Evolutionary conservation across 2,797 vertebrate species (phyloP).

Genomic region (Austrolebias charrua): DNA sequence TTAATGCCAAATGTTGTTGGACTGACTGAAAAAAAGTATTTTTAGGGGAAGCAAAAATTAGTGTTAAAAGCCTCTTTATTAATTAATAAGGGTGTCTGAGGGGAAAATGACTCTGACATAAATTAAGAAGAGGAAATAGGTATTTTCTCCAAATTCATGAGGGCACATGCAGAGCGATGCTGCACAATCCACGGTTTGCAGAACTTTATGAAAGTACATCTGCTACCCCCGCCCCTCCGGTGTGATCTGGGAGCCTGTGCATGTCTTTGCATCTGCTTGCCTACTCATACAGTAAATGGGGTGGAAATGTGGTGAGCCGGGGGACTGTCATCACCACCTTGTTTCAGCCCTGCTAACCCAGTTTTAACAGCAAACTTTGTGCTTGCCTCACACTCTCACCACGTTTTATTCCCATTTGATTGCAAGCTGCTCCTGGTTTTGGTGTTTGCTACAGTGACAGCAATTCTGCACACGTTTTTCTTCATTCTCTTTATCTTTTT

Average conservation of each 20-base stretch:
- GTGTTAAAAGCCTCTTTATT: too few relatives aligned
- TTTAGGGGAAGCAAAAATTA: too few relatives aligned
- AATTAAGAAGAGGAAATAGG: slow-evolving; percentile 42
- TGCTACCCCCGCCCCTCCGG: slow-evolving; percentile 1
- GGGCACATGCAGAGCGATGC: slow-evolving; percentile 4
- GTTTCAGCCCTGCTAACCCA: slow-evolving; percentile 10
- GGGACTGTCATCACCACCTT: slow-evolving; percentile 6
- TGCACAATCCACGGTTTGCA: slow-evolving; percentile 31
- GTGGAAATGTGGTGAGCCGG: slow-evolving; percentile 1
- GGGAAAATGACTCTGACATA: slow-evolving; percentile 32
- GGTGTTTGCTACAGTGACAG: slow-evolving; percentile 46
- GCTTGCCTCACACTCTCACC: slow-evolving; percentile 44
- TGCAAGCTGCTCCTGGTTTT: slow-evolving; percentile 25
- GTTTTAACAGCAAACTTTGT: slow-evolving; percentile 34
- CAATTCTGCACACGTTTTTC: slow-evolving; percentile 25
- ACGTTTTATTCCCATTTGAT: slow-evolving; percentile 19
- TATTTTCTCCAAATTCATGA: slow-evolving; percentile 38
- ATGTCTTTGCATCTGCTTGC: slow-evolving; percentile 68
- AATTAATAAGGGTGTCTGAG: slow-evolving; percentile 32
- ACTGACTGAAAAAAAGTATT: too few relatives aligned
- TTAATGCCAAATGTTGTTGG: too few relatives aligned
- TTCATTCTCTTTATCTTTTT: slow-evolving; percentile 23
- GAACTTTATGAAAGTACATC: slow-evolving; percentile 34
- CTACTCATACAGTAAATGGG: slow-evolving; percentile 17
- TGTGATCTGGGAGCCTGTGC: slow-evolving; percentile 45